These are phyloP conservation scores for Recurvirostra avosetta DNA, from an alignment of 2,113 vertebrate genomes.

Conservation along the genomic window DNA sequence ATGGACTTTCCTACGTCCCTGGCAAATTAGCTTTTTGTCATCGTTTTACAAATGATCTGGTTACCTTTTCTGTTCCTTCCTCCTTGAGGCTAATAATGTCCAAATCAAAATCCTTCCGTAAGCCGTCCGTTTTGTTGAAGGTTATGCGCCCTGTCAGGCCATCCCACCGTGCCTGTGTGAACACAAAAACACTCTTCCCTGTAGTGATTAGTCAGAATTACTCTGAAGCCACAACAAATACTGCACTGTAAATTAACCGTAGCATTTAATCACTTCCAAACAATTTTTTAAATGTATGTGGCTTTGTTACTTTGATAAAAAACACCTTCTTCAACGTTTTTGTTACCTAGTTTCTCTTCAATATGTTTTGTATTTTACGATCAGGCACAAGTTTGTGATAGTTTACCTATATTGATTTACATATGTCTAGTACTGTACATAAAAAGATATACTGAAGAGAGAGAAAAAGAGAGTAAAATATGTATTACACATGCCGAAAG, in stretches of 20 bases:
- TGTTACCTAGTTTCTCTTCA: not conserved
- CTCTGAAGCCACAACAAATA: not conserved
- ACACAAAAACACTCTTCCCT: not conserved
- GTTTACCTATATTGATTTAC: not conserved
- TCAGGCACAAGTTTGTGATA: not conserved
- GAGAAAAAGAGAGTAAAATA: not conserved
- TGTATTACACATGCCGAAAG: fast-evolving
- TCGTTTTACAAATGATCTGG: not conserved
- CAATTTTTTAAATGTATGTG: not conserved
- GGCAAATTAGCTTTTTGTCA: not conserved
- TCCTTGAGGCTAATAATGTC: constrained; percentile 98
- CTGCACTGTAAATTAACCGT: not conserved
- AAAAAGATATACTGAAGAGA: not conserved
- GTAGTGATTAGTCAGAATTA: not conserved
- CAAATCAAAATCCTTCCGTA: constrained; percentile 95
- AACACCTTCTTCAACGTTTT: not conserved
- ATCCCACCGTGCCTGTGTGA: constrained; percentile 87
- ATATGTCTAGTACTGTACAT: not conserved
- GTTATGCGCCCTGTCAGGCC: constrained; percentile 93
- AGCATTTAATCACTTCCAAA: not conserved
- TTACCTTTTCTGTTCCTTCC: constrained; percentile 96
- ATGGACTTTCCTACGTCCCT: not conserved
- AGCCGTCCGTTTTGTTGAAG: constrained; percentile 93
- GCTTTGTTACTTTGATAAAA: not conserved
- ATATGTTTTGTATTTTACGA: not conserved